Conservation (phyloP, 1,140 invertebrate species). For the Periplaneta americana region DNA sequence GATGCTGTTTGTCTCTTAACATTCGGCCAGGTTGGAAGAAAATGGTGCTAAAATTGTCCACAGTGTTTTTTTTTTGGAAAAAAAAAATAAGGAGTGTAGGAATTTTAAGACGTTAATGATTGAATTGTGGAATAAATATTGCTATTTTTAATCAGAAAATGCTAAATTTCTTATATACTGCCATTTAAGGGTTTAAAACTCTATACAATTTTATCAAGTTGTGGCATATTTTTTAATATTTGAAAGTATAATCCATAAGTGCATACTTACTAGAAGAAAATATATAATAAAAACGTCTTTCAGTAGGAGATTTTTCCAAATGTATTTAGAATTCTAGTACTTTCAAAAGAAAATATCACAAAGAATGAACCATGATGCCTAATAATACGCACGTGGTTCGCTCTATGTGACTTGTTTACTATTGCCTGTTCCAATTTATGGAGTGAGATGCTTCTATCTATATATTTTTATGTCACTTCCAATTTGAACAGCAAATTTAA, state of each 20-base stretch:
- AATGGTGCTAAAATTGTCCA: constrained; percentile 1
- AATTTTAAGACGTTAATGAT: not conserved
- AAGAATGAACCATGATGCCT: not conserved
- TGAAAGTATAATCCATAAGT: constrained; percentile 8
- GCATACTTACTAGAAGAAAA: constrained; percentile 5
- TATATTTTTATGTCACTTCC: not conserved
- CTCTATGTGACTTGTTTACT: not conserved
- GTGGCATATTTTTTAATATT: constrained; percentile 9
- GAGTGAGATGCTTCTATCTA: not conserved
- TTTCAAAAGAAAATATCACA: not conserved
- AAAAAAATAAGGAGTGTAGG: not conserved
- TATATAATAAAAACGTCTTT: not conserved
- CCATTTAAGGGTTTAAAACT: not conserved
- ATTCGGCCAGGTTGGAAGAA: not conserved
- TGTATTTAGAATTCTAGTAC: not conserved
- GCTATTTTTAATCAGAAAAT: constrained; percentile 4
- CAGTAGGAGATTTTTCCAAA: not conserved
- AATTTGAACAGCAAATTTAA: not conserved
- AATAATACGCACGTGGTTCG: too few species aligned
- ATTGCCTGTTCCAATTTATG: not conserved
- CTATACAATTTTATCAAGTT: not conserved
- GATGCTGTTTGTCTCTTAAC: not conserved
- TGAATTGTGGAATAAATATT: not conserved
- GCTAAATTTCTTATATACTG: constrained; percentile 5
- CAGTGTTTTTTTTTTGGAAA: not conserved